These are phyloP conservation scores for Acomys russatus DNA, from an alignment of 2,797 vertebrate species.

Conservation along the genomic window DNA sequence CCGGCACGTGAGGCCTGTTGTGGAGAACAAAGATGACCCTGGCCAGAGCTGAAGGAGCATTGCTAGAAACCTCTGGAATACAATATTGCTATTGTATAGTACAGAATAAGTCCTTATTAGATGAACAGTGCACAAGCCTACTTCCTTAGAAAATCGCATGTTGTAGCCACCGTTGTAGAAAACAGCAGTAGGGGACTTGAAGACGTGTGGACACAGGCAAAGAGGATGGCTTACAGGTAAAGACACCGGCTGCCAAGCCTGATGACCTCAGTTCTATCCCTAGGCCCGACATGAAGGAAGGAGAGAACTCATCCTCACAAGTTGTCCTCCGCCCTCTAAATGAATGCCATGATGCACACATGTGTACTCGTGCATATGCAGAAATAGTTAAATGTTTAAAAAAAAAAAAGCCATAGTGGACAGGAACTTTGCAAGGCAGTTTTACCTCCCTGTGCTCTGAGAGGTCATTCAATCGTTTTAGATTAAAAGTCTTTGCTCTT, in stretches of 20 bases:
- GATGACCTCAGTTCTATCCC: too few species aligned
- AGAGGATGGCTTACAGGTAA: not conserved
- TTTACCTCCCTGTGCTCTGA: not conserved
- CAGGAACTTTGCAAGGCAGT: not conserved
- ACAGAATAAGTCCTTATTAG: not conserved
- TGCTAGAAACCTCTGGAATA: not conserved
- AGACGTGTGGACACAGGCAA: not conserved
- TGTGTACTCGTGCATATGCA: too few species aligned
- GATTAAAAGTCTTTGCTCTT: not conserved
- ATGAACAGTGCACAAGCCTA: not conserved
- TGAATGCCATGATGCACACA: not conserved
- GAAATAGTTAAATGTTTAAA: not conserved
- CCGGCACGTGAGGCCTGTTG: not conserved
- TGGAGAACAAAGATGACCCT: not conserved
- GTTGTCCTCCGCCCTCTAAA: not conserved
- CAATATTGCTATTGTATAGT: not conserved
- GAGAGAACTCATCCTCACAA: not conserved
- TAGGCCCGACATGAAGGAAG: too few species aligned
- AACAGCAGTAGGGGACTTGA: not conserved
- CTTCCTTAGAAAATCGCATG: not conserved
- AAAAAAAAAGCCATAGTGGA: not conserved
- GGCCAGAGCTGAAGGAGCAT: not conserved
- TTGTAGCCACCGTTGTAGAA: not conserved
- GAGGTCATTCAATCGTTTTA: not conserved
- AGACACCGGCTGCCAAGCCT: too few species aligned